Base-by-base conservation (phyloP, 2,888 invertebrate genomes). In the Drosophila phalerata region DNA sequence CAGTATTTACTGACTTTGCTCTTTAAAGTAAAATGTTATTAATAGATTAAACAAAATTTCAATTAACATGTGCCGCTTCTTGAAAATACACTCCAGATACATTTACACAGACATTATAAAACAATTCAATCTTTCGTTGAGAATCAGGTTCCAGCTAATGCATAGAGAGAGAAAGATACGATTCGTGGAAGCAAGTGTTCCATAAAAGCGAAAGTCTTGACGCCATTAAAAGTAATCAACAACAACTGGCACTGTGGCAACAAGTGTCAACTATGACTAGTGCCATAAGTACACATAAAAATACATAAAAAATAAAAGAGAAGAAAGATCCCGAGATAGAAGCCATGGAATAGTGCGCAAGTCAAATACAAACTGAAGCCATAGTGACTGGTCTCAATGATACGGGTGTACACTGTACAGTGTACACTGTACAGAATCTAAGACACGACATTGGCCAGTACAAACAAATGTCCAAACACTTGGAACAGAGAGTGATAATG, bases 171-270 rank as follows among this genome's bases (percentile, higher is more conserved):
- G 10, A 79, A n/a, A n/a, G 72, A 72, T 77, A 79, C 25, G 70
- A 17, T 83, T 88, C 85, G 70, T 85, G 65, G 85, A 86, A 85
- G 51, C 73, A 70, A 69, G 73, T 86, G 77, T 69, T 68, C 87
- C 86, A 84, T 87, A 85, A 88, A 88, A 88, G 77, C 85, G 89
- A 86, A 88, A 85, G 87, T 88, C 85, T 88, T 86, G 85, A 86
- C 86, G 89, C 86, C 89, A 88, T 89, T 86, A 78, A 75, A 57
- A 62, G 88, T 65, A 76, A 79, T 82, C 83, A 88, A 67, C 49
- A 69, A 38, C 28, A 28, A 53, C 56, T 30, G 25, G 11, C 38
- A 47, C n/a, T 65, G 61, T 66, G 77, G 72, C 66, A 79, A 69
- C 77, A 86, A 85, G 88, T 85, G 85, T 85, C 88, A 85, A 81